These are phyloP conservation scores for Sclerodermus sp. DNA, from an alignment of 2,888 invertebrate genomes.

Conservation along the genomic window DNA sequence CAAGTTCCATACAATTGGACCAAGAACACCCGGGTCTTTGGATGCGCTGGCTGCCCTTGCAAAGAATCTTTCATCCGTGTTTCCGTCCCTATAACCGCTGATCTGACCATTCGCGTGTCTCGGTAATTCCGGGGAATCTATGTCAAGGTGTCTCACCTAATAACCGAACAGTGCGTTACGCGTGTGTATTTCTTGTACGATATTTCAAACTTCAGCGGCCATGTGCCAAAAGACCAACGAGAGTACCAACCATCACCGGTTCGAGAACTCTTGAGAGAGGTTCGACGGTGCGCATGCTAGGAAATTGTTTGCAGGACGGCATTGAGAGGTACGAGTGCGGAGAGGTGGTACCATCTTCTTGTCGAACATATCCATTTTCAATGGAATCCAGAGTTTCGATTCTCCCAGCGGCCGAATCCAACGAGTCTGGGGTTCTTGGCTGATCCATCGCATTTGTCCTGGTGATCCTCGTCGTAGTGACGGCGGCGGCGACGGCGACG, in stretches of 20 bases:
- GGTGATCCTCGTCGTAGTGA: slow-evolving; percentile 23
- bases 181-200: too few relatives aligned
- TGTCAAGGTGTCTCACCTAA: slow-evolving; percentile 46
- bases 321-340: slow-evolving; percentile 82
- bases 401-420: slow-evolving; percentile 31
- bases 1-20: slow-evolving; percentile 81
- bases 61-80: slow-evolving; percentile 52
- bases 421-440: slow-evolving; percentile 41
- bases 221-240: too few relatives aligned
- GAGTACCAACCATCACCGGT: slow-evolving; percentile 68
- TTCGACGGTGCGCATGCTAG: slow-evolving; percentile 75
- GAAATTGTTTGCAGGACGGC: slow-evolving; percentile 85
- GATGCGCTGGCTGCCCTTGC: slow-evolving; percentile 70
- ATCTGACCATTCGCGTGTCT: slow-evolving; percentile 24
- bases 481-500: too few relatives aligned
- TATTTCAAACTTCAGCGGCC: too few relatives aligned
- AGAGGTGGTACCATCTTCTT: slow-evolving; percentile 44
- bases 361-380: slow-evolving; percentile 36
- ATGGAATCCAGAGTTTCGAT: slow-evolving; percentile 37
- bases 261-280: slow-evolving; percentile 78
- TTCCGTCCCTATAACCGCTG: slow-evolving; percentile 29
- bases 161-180: too few relatives aligned
- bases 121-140: slow-evolving; percentile 45
- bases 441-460: slow-evolving; percentile 38
- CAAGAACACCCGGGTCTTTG: slow-evolving; percentile 79